Percentiles rank a stretch among this genome's conserved stretches.
phyloP scores from a whole-genome alignment of 2,888 invertebrate genomes.

The Drosophila prostipennis region DNA sequence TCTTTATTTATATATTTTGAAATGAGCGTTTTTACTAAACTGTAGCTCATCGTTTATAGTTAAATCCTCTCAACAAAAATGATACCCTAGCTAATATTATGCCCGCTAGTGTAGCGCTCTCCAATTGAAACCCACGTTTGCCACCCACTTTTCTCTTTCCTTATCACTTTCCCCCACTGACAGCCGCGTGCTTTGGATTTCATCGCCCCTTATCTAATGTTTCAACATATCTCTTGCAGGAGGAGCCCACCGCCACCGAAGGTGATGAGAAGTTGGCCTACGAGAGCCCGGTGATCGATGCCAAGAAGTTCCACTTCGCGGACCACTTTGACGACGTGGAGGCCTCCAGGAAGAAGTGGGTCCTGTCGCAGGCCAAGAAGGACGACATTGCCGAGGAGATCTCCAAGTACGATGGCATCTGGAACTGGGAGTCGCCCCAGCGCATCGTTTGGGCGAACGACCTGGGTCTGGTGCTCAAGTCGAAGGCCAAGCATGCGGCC shows the following conservation, averaged over 20 bases:
- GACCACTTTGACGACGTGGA: slow-evolving; percentile 94
- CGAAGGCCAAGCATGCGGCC: slow-evolving; percentile 98
- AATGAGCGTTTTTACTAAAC: too few relatives aligned
- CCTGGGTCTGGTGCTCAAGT: slow-evolving; percentile 94
- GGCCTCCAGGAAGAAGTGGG: slow-evolving; percentile 91
- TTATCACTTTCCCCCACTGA: slow-evolving; percentile 7
- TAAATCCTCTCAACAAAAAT: too few relatives aligned
- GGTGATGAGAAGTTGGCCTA: slow-evolving; percentile 85
- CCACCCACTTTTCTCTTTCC: slow-evolving; percentile 34
- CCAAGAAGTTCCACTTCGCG: slow-evolving; percentile 89
- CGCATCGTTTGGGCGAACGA: slow-evolving; percentile 93
- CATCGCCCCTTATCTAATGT: slow-evolving; percentile 39
- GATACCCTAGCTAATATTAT: neutral
- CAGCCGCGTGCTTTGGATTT: slow-evolving; percentile 57
- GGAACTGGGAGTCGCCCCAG: slow-evolving; percentile 89
- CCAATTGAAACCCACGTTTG: slow-evolving; percentile 38
- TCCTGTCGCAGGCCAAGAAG: slow-evolving; percentile 95
- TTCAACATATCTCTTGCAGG: slow-evolving; percentile 51
- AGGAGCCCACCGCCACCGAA: slow-evolving; percentile 47
- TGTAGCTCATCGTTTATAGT: too few relatives aligned
- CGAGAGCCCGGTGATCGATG: slow-evolving; percentile 88
- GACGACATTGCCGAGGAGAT: slow-evolving; percentile 94
- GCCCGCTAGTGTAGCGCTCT: neutral
- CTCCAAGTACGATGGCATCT: slow-evolving; percentile 96
- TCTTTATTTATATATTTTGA: neutral